phyloP scores from a whole-genome alignment of 2,113 vertebrate species.

The Microtus oregoni region DNA sequence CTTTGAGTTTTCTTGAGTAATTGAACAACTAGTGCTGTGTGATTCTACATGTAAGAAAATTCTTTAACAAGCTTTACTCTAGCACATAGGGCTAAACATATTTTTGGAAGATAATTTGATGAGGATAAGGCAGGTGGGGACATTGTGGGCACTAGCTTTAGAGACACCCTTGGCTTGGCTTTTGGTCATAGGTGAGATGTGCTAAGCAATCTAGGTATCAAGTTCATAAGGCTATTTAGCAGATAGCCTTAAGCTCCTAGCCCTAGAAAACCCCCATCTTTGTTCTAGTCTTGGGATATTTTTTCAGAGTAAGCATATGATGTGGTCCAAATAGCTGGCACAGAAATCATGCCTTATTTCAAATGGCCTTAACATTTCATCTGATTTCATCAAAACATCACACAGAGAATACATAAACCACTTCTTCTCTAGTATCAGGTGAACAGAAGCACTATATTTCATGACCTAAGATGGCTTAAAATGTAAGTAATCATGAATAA shows the following conservation, averaged over 20 bases:
- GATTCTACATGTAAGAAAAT: background rate
- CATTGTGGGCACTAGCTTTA: background rate
- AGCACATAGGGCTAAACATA: background rate
- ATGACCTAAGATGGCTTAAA: background rate
- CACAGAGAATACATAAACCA: background rate
- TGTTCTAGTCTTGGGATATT: background rate
- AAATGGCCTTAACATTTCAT: constrained; percentile 10
- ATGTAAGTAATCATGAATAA: background rate
- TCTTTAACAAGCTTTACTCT: background rate
- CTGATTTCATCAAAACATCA: background rate
- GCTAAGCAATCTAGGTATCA: background rate
- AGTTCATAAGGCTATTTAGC: background rate
- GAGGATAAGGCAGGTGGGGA: background rate
- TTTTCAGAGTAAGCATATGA: background rate
- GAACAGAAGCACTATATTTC: background rate
- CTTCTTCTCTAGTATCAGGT: background rate
- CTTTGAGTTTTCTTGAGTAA: background rate
- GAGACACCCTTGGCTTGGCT: background rate
- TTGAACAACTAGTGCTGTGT: background rate
- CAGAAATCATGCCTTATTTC: background rate
- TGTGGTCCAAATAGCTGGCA: background rate
- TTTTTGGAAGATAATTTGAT: background rate
- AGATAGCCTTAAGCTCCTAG: background rate
- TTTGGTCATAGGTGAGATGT: background rate
- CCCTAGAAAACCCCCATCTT: background rate